Conservation (phyloP, 2,797 vertebrate genomes). For the Craterocephalus amniculus region DNA sequence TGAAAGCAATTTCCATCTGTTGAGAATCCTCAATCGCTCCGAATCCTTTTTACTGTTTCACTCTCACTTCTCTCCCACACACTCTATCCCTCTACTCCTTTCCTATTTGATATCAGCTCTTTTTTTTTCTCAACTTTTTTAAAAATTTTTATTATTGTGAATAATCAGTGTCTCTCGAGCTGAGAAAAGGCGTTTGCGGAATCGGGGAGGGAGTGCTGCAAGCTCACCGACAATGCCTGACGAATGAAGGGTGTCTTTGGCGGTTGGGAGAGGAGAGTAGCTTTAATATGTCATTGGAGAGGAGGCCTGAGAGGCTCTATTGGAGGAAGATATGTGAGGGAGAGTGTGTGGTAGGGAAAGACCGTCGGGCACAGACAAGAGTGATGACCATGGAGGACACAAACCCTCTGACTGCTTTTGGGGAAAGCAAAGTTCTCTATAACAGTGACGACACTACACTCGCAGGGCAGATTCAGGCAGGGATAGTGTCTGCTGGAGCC, state of each 20-base stretch:
- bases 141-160: slow-evolving; percentile 42
- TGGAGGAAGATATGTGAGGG: slow-evolving; percentile 70
- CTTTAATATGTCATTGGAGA: slow-evolving; percentile 78
- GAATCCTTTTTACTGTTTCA: slow-evolving; percentile 48
- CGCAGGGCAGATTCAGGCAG: slow-evolving; percentile 49
- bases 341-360: slow-evolving; percentile 72
- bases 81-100: neutral
- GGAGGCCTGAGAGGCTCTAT: slow-evolving; percentile 54
- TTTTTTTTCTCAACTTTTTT: slow-evolving; percentile 10
- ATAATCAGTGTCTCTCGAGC: slow-evolving; percentile 43
- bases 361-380: slow-evolving; percentile 74
- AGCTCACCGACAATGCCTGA: slow-evolving; percentile 67
- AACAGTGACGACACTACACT: slow-evolving; percentile 30
- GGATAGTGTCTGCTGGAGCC: slow-evolving; percentile 48
- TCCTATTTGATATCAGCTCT: neutral
- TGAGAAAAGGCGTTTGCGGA: slow-evolving; percentile 24
- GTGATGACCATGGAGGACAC: slow-evolving; percentile 72
- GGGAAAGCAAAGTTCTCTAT: slow-evolving; percentile 69
- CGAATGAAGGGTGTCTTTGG: slow-evolving; percentile 74
- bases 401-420: slow-evolving; percentile 62
- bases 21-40: slow-evolving; percentile 50
- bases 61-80: slow-evolving; percentile 19
- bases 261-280: slow-evolving; percentile 72
- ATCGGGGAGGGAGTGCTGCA: slow-evolving; percentile 22
- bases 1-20: slow-evolving; percentile 62